Evolutionary conservation across 2,888 invertebrate genomes (phyloP), one percentile per base, ranked within the genome.

Genomic region (Amitus sp.): DNA sequence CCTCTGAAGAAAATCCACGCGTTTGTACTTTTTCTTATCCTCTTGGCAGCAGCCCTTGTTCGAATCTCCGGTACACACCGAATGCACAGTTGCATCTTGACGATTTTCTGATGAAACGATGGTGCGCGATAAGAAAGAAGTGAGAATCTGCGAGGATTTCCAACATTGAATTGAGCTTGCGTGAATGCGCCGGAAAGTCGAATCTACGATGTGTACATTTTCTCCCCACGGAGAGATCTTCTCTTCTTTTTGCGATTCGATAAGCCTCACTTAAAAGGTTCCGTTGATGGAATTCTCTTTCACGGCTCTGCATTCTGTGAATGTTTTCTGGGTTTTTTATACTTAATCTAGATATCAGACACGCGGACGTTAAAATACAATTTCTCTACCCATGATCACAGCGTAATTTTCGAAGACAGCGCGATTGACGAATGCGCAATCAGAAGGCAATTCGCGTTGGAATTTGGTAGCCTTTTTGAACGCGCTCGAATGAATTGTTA

Each of bases 251-350:
- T 49, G 45, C 33, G 45, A 54, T 53, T 55, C 55, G 61, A 59
- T 58, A 62, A 62, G 58, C 58, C 58, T 55, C 53, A 30, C 53
- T 59, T 64, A 55, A 65, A 62, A 55, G 52, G 54, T 57, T 52
- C 55, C 52, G 53, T 39, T 53, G 52, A 61, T 61, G 42, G 55
- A 46, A 58, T 23, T 40, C 54, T 37, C 37, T 37, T 37, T 15
- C 4, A 37, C 2, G 7, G 23, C 23, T 23, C 23, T 23, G 3
- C 23, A n/a, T n/a, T 33, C 12, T n/a, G 33, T 27, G 4, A 9
- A 9, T 27, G 27, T 9, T 27, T 27, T 4, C 27, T 27, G 9
- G 27, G 4, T 27, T 27, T 27, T 27, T 27, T 6, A 27, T 27
- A 27, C 5, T 9, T 27, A n/a, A n/a, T n/a, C n/a, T n/a, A n/a